These are phyloP conservation scores for Pandion haliaetus DNA, from an alignment of 2,113 vertebrate species.

Conservation along the genomic window DNA sequence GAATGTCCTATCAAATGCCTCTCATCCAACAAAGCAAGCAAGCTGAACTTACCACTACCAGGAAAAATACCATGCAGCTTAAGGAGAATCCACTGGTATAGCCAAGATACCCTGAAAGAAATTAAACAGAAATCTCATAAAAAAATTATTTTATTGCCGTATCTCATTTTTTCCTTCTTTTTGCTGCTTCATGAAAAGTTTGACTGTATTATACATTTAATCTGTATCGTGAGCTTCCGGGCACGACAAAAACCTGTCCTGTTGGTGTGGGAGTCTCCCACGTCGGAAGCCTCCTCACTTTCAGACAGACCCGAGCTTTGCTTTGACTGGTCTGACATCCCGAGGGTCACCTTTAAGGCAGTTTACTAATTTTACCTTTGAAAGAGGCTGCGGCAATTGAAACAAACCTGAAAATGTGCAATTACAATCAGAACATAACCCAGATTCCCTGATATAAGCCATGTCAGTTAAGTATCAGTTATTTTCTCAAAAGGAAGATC, in stretches of 20 bases:
- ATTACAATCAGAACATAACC: background rate
- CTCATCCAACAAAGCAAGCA: background rate
- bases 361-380: background rate
- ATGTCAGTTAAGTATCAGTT: background rate
- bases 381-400: background rate
- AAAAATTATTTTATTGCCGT: background rate
- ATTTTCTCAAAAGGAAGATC: background rate
- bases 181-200: background rate
- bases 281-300: background rate
- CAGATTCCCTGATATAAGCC: background rate
- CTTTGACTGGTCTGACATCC: background rate
- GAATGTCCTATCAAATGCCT: background rate
- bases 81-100: conserved; percentile 85
- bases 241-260: background rate
- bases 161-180: background rate
- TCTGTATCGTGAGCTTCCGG: background rate
- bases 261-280: background rate
- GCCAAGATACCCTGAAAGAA: conserved; percentile 81
- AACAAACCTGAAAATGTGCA: background rate
- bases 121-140: background rate
- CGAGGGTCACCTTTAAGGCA: background rate
- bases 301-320: background rate
- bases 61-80: conserved; percentile 90
- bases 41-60: conserved; percentile 87
- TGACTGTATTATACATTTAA: background rate